Base-by-base conservation (phyloP, 2,888 invertebrate species). In the Drosophila monieri region DNA sequence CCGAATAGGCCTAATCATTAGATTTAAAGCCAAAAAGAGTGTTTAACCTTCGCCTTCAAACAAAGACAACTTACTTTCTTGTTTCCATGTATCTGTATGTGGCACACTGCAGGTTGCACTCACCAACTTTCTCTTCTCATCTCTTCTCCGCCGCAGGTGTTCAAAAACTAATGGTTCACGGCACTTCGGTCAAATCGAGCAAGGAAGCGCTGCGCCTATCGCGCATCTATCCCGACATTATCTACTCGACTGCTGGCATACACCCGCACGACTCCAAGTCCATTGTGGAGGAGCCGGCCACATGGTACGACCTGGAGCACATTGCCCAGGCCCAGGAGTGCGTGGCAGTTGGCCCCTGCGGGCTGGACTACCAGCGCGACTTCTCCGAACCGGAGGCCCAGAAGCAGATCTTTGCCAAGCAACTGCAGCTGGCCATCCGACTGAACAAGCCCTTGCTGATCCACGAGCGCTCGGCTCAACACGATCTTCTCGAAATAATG, bases 221-320 rank as follows among this genome's bases (percentile, higher is more conserved):
- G 61, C 94, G 97, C 89, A 95, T 98, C 87, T 97, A 97, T 92
- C 97, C 98, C 61, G 96, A 97, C 84, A 95, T 95, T 44, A 94
- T 98, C 43, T 98, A 97, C 92, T 97, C 96, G 55, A 97, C 97
- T 78, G 97, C 97, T 90, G 97, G 97, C 85, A 95, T 98, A 81
- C 97, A 98, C 92, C 97, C 98, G 1, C 97, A 97, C 91, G 98
- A 98, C 92, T 97, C 97, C 0, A 97, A 97, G 92, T 96, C 96
- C 2, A 95, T 95, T 92, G 93, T 94, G 48, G 95, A 95, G 71
- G 95, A 92, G 76, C 92, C 95, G 81, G 94, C 94, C 62, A 92
- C 93, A 89, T 98, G 97, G 97, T 93, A 94, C 43, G 96, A 96
- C 88, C 92, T 97, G 61, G 93, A 94, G 85, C 94, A 94, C 74